Evolutionary conservation across 2,888 invertebrate species (phyloP).

Genomic region (Zhuqinia jingwanae): DNA sequence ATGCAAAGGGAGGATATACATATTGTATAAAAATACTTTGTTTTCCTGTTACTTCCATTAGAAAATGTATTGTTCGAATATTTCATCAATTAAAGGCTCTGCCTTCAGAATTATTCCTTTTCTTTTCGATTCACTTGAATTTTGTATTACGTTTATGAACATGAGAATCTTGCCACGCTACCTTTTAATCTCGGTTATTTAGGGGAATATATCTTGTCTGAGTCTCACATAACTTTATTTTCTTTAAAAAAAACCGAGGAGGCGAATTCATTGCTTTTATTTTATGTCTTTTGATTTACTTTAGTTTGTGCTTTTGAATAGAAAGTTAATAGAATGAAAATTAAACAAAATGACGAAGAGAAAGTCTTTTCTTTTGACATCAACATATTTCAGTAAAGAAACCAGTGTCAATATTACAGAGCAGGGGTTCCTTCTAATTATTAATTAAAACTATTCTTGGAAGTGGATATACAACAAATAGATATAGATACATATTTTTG

Average conservation of each 20-base stretch:
- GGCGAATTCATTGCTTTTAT: neutral
- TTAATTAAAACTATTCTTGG: constrained; percentile 33
- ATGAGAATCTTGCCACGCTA: too few relatives aligned
- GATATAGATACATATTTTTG: neutral
- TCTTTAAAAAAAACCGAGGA: neutral
- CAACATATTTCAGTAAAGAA: constrained; percentile 13
- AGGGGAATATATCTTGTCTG: too few relatives aligned
- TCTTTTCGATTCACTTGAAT: too few relatives aligned
- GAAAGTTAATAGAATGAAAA: constrained; percentile 29
- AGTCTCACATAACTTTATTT: too few relatives aligned
- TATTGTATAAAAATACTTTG: too few relatives aligned
- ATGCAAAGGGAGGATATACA: too few relatives aligned
- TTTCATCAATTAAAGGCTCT: too few relatives aligned
- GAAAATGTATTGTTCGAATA: too few relatives aligned
- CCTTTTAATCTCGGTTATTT: too few relatives aligned
- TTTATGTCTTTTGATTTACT: constrained; percentile 3
- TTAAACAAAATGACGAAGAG: neutral
- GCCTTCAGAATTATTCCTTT: too few relatives aligned
- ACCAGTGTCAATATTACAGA: constrained; percentile 17
- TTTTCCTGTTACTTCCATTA: too few relatives aligned
- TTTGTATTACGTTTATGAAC: too few relatives aligned
- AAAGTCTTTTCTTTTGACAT: neutral
- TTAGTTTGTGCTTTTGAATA: neutral
- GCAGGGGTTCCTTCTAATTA: neutral
- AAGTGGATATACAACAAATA: neutral